Percentiles rank a stretch among this genome's conserved stretches.
phyloP scores from a whole-genome alignment of 2,113 vertebrate genomes.

The Sitta europaea region DNA sequence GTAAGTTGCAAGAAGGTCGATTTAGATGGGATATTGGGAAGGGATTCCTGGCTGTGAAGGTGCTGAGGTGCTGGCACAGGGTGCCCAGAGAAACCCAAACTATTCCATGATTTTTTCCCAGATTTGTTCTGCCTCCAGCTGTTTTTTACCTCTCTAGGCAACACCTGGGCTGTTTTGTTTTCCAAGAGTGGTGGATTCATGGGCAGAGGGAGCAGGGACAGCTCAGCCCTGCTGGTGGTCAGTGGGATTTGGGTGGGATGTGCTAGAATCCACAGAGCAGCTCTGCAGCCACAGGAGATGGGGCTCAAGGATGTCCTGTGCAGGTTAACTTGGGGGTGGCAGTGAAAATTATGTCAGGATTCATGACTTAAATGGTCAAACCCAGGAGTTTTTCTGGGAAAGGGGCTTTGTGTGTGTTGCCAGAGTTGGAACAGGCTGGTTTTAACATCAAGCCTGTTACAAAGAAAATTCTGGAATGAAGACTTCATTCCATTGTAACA shows the following conservation, averaged over 20 bases:
- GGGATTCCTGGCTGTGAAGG: not conserved
- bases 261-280: not conserved
- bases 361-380: not conserved
- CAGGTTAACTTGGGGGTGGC: not conserved
- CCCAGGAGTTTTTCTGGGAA: not conserved
- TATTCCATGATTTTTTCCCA: not conserved
- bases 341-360: not conserved
- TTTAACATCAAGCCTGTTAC: not conserved
- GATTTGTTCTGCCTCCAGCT: not conserved
- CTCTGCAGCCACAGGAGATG: not conserved
- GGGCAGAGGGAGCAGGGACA: not conserved
- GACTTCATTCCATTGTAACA: not conserved
- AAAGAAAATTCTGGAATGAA: not conserved
- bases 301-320: not conserved
- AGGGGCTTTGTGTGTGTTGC: not conserved
- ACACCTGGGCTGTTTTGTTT: not conserved
- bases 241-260: not conserved
- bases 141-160: not conserved
- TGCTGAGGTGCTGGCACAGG: not conserved
- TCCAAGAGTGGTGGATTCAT: not conserved
- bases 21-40: not conserved
- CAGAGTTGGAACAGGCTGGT: not conserved
- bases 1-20: not conserved
- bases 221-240: not conserved
- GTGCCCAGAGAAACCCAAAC: not conserved